A percentile compares a stretch with the other conserved stretches of the same genome.
Evolutionary conservation across 2,113 vertebrate genomes (phyloP).

Genomic region (Chionomys nivalis): DNA sequence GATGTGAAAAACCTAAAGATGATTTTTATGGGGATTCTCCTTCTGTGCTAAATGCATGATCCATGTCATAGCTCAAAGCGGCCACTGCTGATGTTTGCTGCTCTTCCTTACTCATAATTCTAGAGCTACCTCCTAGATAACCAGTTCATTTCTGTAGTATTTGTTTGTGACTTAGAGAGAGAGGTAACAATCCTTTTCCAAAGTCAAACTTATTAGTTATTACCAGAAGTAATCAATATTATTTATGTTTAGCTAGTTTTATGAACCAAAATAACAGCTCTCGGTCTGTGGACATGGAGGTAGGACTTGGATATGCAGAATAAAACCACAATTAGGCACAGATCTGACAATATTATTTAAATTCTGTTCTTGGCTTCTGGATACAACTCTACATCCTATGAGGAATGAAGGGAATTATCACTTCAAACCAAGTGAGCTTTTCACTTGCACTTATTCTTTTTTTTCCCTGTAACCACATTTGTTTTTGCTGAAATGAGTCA

Average conservation of each 20-base stretch:
- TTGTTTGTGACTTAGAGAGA: background rate
- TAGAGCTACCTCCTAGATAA: background rate
- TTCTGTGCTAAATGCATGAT: background rate
- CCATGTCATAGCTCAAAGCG: background rate
- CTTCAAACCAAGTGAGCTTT: slow-evolving; percentile 16
- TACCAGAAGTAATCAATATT: background rate
- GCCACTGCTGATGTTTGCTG: background rate
- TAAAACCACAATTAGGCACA: background rate
- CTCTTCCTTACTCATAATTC: background rate
- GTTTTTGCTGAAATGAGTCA: background rate
- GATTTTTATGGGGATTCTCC: background rate
- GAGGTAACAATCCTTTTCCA: background rate
- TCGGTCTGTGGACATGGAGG: background rate
- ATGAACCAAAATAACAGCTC: background rate
- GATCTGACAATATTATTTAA: background rate
- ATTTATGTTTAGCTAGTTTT: background rate
- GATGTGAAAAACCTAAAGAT: background rate
- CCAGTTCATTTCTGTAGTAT: background rate
- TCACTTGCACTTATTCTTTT: background rate
- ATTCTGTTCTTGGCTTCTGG: background rate
- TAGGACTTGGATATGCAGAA: background rate
- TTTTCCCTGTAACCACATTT: slow-evolving; percentile 13
- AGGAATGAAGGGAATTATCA: background rate
- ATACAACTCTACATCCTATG: background rate
- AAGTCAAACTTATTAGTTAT: background rate